Percentiles rank a stretch among this genome's conserved stretches.
Evolutionary conservation across 2,797 vertebrate genomes (phyloP).

Genomic region (Spea hammondii): DNA sequence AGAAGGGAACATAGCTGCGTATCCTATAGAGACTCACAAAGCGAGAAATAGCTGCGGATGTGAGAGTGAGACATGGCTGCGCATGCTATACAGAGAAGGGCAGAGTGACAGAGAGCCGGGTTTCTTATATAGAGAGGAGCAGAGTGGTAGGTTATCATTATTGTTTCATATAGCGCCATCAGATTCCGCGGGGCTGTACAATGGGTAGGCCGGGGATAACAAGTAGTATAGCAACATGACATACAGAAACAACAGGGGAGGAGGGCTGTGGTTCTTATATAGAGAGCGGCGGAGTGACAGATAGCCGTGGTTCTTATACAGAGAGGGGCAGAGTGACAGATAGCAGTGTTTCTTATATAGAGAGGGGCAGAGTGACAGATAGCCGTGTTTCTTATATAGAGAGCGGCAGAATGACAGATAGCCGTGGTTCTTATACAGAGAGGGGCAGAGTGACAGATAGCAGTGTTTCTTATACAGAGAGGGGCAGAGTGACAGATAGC

Average conservation of each 20-base stretch:
- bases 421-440: not conserved
- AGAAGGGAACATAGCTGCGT: not conserved
- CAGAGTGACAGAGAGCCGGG: constrained; percentile 4
- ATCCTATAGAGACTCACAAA: not conserved
- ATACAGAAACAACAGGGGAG: not conserved
- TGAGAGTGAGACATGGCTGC: not conserved
- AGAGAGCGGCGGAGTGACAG: not conserved
- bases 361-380: not conserved
- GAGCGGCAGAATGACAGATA: not conserved
- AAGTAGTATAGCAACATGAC: constrained; percentile 3
- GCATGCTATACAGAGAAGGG: not conserved
- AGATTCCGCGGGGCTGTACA: too few relatives aligned
- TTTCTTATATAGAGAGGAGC: not conserved
- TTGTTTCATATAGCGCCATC: too few relatives aligned
- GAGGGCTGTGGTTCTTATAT: not conserved
- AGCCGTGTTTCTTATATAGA: not conserved
- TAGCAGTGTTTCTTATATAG: not conserved
- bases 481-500: constrained; percentile 1
- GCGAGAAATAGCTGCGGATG: constrained; percentile 1
- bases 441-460: constrained; percentile 15
- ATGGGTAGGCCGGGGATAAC: not conserved
- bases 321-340: not conserved
- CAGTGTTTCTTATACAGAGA: not conserved
- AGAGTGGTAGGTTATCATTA: too few relatives aligned
- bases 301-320: not conserved